A percentile compares a stretch with the other conserved stretches of the same genome.
Evolutionary conservation across 2,113 vertebrate species (phyloP).

Genomic region (Danionella cerebrum): DNA sequence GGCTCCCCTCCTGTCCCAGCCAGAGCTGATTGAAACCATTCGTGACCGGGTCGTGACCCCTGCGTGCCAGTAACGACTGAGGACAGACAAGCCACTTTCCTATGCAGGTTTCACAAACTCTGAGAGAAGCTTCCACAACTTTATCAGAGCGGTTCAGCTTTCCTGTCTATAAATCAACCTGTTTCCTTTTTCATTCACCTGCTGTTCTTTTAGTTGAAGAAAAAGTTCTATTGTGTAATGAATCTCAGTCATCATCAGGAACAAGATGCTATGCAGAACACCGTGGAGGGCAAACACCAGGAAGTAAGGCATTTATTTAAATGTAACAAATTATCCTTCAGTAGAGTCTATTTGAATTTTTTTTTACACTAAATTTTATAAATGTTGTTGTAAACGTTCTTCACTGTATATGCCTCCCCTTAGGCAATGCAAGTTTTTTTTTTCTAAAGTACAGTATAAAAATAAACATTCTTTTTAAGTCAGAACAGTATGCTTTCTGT

Average conservation of each 20-base stretch:
- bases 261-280: too few relatives aligned
- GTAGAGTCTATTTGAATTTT: too few relatives aligned
- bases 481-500: too few relatives aligned
- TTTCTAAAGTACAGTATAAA: too few relatives aligned
- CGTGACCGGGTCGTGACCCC: slow-evolving; percentile 38
- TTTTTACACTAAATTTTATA: too few relatives aligned
- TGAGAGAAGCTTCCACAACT: not conserved
- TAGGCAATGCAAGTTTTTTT: too few relatives aligned
- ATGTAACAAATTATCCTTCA: too few relatives aligned
- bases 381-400: too few relatives aligned
- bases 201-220: not conserved
- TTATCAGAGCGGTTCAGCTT: slow-evolving; percentile 9
- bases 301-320: too few relatives aligned
- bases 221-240: not conserved
- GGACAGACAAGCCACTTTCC: slow-evolving; percentile 30
- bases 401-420: too few relatives aligned
- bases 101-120: slow-evolving; percentile 14
- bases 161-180: not conserved
- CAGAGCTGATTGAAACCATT: slow-evolving; percentile 36
- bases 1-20: slow-evolving; percentile 22
- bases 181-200: slow-evolving; percentile 11
- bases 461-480: too few relatives aligned
- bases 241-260: not conserved
- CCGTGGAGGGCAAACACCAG: too few relatives aligned
- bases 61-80: slow-evolving; percentile 33